phyloP scores from a whole-genome alignment of 37 sponge, comb jelly and placozoan species.

The Dysidea cf. avara region DNA sequence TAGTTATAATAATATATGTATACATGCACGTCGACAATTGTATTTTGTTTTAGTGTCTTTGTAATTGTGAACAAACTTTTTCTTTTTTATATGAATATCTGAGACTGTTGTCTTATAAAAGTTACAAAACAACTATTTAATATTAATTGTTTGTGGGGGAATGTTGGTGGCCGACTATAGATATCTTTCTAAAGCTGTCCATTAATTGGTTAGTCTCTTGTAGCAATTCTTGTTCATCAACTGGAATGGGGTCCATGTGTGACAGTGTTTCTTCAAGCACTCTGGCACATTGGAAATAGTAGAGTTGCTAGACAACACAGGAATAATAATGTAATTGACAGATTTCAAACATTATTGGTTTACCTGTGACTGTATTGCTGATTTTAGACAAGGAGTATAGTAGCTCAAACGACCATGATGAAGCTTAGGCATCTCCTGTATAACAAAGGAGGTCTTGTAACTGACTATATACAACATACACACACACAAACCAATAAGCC shows the following conservation, averaged over 20 bases:
- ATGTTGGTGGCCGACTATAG: slow-evolving; percentile 37
- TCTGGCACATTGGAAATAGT: slow-evolving; percentile 38
- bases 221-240: slow-evolving; percentile 18
- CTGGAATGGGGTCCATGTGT: neutral
- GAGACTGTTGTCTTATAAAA: too few relatives aligned
- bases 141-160: too few relatives aligned
- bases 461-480: too few relatives aligned
- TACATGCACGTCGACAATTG: too few relatives aligned
- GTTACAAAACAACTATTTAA: too few relatives aligned
- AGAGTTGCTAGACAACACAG: slow-evolving; percentile 32
- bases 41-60: too few relatives aligned
- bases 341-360: neutral
- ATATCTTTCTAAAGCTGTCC: slow-evolving; percentile 35
- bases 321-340: neutral
- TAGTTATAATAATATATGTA: too few relatives aligned
- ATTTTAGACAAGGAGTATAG: slow-evolving; percentile 58
- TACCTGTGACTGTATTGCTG: slow-evolving; percentile 59
- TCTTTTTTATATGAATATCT: too few relatives aligned
- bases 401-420: slow-evolving; percentile 46
- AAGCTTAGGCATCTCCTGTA: slow-evolving; percentile 66
- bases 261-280: slow-evolving; percentile 2
- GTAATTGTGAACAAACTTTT: too few relatives aligned
- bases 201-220: slow-evolving; percentile 16
- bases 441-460: too few relatives aligned
- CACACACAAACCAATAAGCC: too few relatives aligned